Evolutionary conservation across 2,113 vertebrate species (phyloP).

Genomic region (Hippocampus comes): DNA sequence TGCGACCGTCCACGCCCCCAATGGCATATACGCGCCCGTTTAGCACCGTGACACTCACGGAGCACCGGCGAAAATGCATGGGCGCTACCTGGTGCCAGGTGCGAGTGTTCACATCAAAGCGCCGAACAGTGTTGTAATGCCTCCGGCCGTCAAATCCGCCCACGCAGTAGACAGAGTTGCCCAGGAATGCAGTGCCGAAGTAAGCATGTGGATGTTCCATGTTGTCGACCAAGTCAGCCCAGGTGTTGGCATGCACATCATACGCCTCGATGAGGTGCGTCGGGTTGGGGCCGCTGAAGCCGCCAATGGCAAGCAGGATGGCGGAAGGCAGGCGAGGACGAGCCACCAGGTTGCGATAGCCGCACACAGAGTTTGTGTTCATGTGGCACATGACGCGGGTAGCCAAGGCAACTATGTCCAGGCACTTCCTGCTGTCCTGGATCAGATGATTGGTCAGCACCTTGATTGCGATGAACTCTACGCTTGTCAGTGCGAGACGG

Average conservation of each 20-base stretch:
- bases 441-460: conserved; percentile 25
- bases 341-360: background rate
- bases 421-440: background rate
- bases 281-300: background rate
- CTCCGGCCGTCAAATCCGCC: conserved; percentile 20
- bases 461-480: background rate
- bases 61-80: conserved; percentile 30
- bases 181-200: conserved; percentile 22
- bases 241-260: conserved; percentile 6
- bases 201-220: conserved; percentile 2
- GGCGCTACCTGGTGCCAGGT: conserved; percentile 32
- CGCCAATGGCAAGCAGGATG: conserved; percentile 31
- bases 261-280: conserved; percentile 22
- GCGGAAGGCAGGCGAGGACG: conserved; percentile 25
- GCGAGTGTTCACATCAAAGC: conserved; percentile 14
- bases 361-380: background rate
- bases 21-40: conserved; percentile 34
- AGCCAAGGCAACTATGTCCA: fast-evolving
- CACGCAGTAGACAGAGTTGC: conserved; percentile 29
- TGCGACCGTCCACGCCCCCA: conserved; percentile 21
- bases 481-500: background rate
- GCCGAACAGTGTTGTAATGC: conserved; percentile 13
- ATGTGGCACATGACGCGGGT: fast-evolving
- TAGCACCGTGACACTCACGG: conserved; percentile 25
- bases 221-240: background rate